Evolutionary conservation across 2,888 invertebrate genomes (phyloP).

Genomic region (Ophion obscuratus): DNA sequence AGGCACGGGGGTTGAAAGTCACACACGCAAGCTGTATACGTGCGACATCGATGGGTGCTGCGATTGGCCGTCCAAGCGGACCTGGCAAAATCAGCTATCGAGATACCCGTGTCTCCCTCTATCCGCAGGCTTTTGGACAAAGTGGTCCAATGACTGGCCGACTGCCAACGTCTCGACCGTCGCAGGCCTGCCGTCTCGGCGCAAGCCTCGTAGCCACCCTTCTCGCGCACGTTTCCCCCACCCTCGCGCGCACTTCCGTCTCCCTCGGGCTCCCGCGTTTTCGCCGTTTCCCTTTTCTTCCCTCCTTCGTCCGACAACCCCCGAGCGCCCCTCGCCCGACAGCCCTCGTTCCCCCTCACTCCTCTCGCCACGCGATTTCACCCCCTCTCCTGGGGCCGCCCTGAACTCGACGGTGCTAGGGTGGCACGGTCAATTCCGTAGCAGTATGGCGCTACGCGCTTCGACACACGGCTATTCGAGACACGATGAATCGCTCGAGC

Average conservation of each 20-base stretch:
- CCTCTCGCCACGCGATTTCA: constrained; percentile 65
- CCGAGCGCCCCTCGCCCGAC: constrained; percentile 60
- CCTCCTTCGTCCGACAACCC: constrained; percentile 45
- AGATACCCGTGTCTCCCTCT: constrained; percentile 65
- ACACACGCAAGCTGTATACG: constrained; percentile 7
- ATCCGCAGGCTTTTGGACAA: constrained; percentile 18
- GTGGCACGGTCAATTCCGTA: constrained; percentile 81
- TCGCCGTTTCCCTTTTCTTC: constrained; percentile 39
- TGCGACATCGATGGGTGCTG: not conserved
- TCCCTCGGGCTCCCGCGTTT: constrained; percentile 47
- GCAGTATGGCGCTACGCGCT: constrained; percentile 83
- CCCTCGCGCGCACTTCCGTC: constrained; percentile 53
- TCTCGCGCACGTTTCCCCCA: constrained; percentile 49
- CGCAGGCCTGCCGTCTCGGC: constrained; percentile 11
- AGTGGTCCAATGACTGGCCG: constrained; percentile 33
- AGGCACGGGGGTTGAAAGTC: constrained; percentile 17
- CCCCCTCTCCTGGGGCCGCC: constrained; percentile 61
- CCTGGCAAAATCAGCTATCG: constrained; percentile 17
- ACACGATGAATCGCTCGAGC: constrained; percentile 64
- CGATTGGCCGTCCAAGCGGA: constrained; percentile 47
- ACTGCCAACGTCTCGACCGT: constrained; percentile 18
- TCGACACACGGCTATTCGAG: constrained; percentile 74
- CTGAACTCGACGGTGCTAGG: constrained; percentile 75
- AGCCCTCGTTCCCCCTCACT: constrained; percentile 53
- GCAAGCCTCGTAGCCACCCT: constrained; percentile 64